Evolutionary conservation across 2,113 vertebrate species (phyloP).

Genomic region (Pangasianodon gigas): DNA sequence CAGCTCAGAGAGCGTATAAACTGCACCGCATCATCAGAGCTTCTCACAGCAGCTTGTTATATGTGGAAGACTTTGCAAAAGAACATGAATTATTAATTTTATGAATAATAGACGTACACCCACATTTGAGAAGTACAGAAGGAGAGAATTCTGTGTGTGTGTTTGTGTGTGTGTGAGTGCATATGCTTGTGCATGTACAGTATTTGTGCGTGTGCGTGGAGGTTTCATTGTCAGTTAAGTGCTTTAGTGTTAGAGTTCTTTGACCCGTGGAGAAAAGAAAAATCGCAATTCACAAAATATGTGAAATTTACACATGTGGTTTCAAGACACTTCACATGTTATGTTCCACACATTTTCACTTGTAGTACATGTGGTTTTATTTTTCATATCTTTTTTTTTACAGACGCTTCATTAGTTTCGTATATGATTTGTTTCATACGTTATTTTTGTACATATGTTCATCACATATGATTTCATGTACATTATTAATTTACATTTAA

Average conservation of each 20-base stretch:
- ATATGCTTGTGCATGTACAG: no score
- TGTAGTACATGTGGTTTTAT: neutral
- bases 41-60: slow-evolving; percentile 6
- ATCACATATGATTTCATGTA: neutral
- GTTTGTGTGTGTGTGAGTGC: neutral
- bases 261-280: neutral
- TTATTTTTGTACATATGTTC: neutral
- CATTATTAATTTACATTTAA: neutral
- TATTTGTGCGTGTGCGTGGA: neutral
- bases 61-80: slow-evolving; percentile 3
- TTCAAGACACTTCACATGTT: neutral
- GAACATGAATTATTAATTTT: slow-evolving; percentile 35
- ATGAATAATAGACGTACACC: slow-evolving; percentile 26
- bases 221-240: neutral
- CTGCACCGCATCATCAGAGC: neutral
- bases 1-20: slow-evolving; percentile 26
- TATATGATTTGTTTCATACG: neutral
- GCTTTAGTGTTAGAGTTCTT: neutral
- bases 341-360: neutral
- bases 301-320: neutral
- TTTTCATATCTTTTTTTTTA: neutral
- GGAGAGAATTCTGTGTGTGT: neutral
- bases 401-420: neutral
- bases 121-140: neutral
- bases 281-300: neutral